These are phyloP conservation scores for Minunthozetes semirufus DNA, from an alignment of 2,888 invertebrate species.

Conservation along the genomic window DNA sequence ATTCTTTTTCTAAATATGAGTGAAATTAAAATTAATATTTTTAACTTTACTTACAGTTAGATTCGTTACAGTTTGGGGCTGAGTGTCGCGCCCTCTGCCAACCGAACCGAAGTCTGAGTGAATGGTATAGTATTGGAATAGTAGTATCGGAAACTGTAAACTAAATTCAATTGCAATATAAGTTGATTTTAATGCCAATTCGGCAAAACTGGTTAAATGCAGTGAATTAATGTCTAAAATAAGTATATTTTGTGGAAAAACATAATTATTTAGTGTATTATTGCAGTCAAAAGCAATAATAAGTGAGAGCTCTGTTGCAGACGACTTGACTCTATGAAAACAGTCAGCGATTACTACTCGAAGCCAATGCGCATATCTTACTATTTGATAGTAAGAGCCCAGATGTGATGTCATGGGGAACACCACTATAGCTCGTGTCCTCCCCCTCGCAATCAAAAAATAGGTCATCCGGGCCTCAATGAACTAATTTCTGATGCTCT, in stretches of 20 bases:
- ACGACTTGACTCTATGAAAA: conserved; percentile 24
- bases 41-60: no score
- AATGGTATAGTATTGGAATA: not conserved
- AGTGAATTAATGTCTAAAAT: not conserved
- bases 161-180: not conserved
- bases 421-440: not conserved
- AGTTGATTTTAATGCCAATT: not conserved
- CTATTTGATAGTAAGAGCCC: conserved; percentile 22
- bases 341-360: conserved; percentile 4
- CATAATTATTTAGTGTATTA: not conserved
- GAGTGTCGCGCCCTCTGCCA: no score
- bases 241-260: not conserved
- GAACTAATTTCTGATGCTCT: not conserved
- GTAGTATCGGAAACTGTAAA: conserved; percentile 3
- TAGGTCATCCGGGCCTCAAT: conserved; percentile 11
- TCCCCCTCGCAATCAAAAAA: not conserved
- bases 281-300: not conserved
- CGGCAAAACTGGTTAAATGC: not conserved
- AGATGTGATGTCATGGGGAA: conserved; percentile 7
- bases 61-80: no score
- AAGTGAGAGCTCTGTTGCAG: conserved; percentile 20
- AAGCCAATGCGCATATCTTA: not conserved
- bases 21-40: no score
- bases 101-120: not conserved
- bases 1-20: no score